These are phyloP conservation scores for Gortyna flavago DNA, from an alignment of 2,888 invertebrate genomes.

Conservation along the genomic window DNA sequence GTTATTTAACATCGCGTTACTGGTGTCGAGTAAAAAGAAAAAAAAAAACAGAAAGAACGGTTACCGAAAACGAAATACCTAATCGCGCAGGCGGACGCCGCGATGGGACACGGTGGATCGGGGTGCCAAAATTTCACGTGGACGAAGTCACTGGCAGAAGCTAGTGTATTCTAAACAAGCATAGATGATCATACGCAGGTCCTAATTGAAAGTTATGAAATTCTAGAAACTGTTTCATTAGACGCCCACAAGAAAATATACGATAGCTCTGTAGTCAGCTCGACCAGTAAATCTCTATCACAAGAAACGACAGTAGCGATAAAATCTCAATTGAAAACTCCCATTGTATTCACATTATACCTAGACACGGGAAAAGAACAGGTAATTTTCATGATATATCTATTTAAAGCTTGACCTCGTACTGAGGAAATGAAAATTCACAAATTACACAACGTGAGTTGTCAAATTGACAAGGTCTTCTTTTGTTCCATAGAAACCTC, in stretches of 20 bases:
- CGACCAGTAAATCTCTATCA: conserved; percentile 24
- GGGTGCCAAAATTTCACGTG: too few species aligned
- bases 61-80: too few species aligned
- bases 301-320: conserved; percentile 24
- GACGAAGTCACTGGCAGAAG: too few species aligned
- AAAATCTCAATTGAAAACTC: conserved; percentile 52
- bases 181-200: not conserved
- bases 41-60: too few species aligned
- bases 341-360: conserved; percentile 47
- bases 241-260: conserved; percentile 12
- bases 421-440: conserved; percentile 66
- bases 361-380: conserved; percentile 51
- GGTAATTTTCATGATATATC: conserved; percentile 59
- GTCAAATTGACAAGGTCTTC: conserved; percentile 71
- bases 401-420: conserved; percentile 61
- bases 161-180: not conserved
- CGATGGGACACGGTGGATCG: too few species aligned
- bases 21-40: too few species aligned
- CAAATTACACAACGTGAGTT: conserved; percentile 66
- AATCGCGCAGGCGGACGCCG: too few species aligned
- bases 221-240: conserved; percentile 15
- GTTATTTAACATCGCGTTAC: too few species aligned
- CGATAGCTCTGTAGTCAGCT: not conserved
- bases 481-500: conserved; percentile 66
- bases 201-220: not conserved